Conservation (phyloP, 92 coral and sea anemone species). For the Palythoa grandiflora region DNA sequence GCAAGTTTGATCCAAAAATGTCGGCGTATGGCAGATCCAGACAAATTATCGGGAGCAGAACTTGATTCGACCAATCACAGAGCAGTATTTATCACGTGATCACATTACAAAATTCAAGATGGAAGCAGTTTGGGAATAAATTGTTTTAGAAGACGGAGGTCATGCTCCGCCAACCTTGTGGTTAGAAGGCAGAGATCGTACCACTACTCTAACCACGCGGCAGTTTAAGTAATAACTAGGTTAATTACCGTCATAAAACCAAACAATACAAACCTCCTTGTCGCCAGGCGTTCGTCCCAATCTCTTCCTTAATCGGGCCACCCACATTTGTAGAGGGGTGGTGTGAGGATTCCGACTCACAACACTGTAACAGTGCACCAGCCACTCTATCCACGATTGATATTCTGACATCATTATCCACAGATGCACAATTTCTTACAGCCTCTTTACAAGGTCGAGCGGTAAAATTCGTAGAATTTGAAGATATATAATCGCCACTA, state of each 20-base stretch:
- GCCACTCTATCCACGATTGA: conserved; percentile 79
- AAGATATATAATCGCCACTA: background rate
- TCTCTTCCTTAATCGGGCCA: background rate
- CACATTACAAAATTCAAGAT: no score
- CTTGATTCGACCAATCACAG: no score
- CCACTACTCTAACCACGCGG: no score
- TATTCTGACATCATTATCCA: conserved; percentile 73
- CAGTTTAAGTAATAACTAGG: background rate
- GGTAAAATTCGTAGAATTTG: background rate
- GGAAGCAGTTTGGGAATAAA: no score
- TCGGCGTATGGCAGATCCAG: no score
- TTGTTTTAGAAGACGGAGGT: no score
- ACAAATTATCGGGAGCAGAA: no score
- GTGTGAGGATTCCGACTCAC: background rate
- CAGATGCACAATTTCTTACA: conserved; percentile 81
- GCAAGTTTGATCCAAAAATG: no score
- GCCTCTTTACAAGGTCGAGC: conserved; percentile 76
- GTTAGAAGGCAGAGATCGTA: no score
- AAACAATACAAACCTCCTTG: conserved; percentile 53
- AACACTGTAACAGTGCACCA: conserved; percentile 62
- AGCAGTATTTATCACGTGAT: no score
- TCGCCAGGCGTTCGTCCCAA: conserved; percentile 50
- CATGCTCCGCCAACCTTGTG: no score
- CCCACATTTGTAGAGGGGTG: background rate
- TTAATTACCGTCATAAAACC: background rate